Percentiles rank a stretch among this genome's conserved stretches.
Evolutionary conservation across 2,113 vertebrate species (phyloP).

Genomic region (Mobula birostris): DNA sequence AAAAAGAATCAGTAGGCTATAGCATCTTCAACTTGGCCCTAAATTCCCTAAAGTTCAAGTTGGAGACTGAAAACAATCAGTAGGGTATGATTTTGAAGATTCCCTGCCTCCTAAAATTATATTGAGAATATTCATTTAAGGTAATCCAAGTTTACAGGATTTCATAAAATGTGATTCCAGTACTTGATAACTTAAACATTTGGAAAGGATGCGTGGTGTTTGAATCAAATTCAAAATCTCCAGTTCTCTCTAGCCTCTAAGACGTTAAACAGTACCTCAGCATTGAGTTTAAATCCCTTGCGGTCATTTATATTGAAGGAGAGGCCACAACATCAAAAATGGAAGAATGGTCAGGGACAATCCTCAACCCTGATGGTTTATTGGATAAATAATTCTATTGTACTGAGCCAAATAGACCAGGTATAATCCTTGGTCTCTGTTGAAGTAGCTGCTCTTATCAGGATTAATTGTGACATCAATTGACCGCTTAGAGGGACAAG

Average conservation of each 20-base stretch:
- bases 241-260: neutral
- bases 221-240: neutral
- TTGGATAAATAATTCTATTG: constrained; percentile 1
- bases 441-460: constrained; percentile 14
- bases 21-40: neutral
- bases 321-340: neutral
- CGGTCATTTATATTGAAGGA: neutral
- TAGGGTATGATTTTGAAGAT: neutral
- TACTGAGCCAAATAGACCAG: constrained; percentile 21
- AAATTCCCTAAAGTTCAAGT: neutral
- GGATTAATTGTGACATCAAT: neutral
- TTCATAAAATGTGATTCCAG: neutral
- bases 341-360: neutral
- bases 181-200: neutral
- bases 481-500: no score
- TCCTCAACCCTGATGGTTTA: neutral
- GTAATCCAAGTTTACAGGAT: neutral
- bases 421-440: neutral
- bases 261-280: neutral
- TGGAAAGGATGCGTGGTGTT: neutral
- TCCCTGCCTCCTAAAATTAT: neutral
- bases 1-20: no score
- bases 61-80: neutral
- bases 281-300: neutral
- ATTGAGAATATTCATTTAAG: neutral